phyloP scores from a whole-genome alignment of 2,797 vertebrate genomes.

The Strix occidentalis region DNA sequence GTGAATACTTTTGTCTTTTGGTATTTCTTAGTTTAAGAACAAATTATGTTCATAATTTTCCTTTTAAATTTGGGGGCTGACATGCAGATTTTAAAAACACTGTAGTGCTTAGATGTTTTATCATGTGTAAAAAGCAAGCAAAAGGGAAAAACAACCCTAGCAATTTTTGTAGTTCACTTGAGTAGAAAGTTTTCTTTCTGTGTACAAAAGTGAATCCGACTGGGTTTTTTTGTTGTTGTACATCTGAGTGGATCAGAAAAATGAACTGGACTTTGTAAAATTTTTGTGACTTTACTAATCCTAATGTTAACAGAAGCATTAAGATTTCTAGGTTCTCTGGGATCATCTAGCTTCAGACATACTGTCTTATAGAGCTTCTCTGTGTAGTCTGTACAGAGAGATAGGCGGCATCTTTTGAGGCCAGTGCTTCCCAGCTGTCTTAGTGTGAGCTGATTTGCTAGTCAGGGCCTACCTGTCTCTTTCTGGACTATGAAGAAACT shows the following conservation, averaged over 20 bases:
- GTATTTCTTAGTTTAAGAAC: not conserved
- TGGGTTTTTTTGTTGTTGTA: not conserved
- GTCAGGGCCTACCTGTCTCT: not conserved
- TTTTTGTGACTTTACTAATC: not conserved
- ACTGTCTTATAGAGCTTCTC: not conserved
- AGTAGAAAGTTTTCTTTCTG: not conserved
- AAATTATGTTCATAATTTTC: not conserved
- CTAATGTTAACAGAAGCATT: not conserved
- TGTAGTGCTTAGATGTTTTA: not conserved
- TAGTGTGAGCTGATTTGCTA: not conserved
- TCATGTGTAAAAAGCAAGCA: not conserved
- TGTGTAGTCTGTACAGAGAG: not conserved
- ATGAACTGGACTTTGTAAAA: not conserved
- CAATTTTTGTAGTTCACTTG: not conserved
- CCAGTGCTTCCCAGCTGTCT: not conserved
- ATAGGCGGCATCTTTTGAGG: not conserved
- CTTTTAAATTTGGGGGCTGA: not conserved
- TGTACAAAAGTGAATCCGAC: not conserved
- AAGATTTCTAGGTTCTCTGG: not conserved
- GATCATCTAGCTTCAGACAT: not conserved
- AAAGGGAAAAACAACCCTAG: not conserved
- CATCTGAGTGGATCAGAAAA: not conserved
- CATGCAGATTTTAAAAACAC: not conserved
- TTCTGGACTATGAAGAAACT: not conserved
- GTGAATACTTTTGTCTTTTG: not conserved